These are phyloP conservation scores for Leucoptera coffeella DNA, from an alignment of 2,888 invertebrate genomes.

Conservation along the genomic window DNA sequence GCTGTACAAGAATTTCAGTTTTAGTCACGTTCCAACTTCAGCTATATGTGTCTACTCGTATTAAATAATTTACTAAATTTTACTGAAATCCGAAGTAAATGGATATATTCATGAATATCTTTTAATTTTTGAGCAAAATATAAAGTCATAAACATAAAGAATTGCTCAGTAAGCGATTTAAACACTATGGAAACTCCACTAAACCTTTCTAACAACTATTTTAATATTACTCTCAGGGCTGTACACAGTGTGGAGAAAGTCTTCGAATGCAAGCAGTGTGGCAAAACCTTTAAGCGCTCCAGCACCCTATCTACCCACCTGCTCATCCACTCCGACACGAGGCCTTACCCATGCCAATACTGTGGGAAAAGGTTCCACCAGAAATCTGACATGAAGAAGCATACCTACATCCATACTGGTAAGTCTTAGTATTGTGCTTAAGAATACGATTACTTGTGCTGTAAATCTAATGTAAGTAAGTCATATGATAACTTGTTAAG, in stretches of 20 bases:
- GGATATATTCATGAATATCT: no score
- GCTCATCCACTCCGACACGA: slow-evolving; percentile 93
- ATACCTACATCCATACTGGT: slow-evolving; percentile 94
- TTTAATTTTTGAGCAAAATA: no score
- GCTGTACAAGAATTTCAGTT: no score
- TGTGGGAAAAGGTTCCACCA: slow-evolving; percentile 99
- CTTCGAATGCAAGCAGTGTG: slow-evolving; percentile 94
- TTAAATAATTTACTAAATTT: background rate
- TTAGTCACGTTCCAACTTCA: no score
- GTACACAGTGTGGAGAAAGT: slow-evolving; percentile 91
- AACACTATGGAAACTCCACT: background rate
- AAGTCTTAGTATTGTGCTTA: slow-evolving; percentile 20
- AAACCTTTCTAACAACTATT: background rate
- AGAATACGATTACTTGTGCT: background rate
- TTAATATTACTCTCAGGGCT: slow-evolving; percentile 58
- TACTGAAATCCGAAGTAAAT: no score
- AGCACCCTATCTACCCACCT: slow-evolving; percentile 96
- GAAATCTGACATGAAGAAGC: slow-evolving; percentile 99
- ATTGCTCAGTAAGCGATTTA: no score
- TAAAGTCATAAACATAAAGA: no score
- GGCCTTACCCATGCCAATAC: slow-evolving; percentile 96
- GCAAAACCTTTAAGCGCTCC: slow-evolving; percentile 92
- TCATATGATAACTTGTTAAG: no score
- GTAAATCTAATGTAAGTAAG: background rate
- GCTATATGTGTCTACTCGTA: no score